A percentile compares a stretch with the other conserved stretches of the same genome.
Conservation (phyloP, 2,113 vertebrate genomes). For the Macaca mulatta region DNA sequence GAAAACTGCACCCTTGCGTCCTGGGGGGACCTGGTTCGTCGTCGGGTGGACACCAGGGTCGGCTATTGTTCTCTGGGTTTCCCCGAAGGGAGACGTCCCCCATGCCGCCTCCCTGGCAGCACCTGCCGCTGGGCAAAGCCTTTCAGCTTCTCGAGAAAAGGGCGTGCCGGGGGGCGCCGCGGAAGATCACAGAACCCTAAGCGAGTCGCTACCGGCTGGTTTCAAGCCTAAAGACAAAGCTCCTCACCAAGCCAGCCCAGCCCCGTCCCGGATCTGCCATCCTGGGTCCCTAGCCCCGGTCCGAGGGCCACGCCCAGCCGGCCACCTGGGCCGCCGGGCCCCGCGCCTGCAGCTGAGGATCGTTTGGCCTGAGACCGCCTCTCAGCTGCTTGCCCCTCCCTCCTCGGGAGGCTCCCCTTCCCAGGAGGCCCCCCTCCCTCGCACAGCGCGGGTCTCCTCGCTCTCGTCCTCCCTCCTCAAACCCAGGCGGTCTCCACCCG, state of each 20-base stretch:
- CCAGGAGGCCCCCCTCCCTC: not conserved
- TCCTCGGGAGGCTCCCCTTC: not conserved
- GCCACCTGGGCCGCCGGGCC: not conserved
- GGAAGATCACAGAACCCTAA: constrained; percentile 23
- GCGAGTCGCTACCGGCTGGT: not conserved
- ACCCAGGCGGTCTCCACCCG: constrained; percentile 27
- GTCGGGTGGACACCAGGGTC: not conserved
- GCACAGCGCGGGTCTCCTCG: not conserved
- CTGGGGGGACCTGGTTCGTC: not conserved
- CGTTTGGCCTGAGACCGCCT: not conserved
- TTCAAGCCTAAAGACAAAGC: constrained; percentile 67
- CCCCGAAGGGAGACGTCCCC: not conserved
- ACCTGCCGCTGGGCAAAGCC: constrained; percentile 60
- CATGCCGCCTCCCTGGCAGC: not conserved
- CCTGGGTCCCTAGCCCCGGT: not conserved
- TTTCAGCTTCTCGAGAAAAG: constrained; percentile 51
- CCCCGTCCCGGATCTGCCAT: not conserved
- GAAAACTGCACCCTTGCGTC: not conserved
- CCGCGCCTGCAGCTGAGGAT: not conserved
- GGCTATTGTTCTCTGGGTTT: constrained; percentile 71
- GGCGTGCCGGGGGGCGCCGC: constrained; percentile 58
- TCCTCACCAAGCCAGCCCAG: not conserved
- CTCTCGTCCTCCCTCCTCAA: not conserved
- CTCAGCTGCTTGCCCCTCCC: not conserved
- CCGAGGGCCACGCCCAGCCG: constrained; percentile 57